phyloP scores from a whole-genome alignment of 2,888 invertebrate species.

The Tipula confusa region DNA sequence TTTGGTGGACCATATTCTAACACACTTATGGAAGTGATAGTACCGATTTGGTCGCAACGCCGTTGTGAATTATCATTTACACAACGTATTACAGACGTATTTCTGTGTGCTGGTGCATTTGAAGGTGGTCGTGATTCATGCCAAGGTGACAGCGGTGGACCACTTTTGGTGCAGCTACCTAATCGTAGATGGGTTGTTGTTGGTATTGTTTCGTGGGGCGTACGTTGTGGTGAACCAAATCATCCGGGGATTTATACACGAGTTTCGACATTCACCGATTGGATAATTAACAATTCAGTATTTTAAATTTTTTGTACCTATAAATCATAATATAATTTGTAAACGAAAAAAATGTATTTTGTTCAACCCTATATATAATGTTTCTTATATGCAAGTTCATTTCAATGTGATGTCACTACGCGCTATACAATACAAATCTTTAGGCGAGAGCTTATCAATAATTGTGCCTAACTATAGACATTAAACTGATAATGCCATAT shows the following conservation, averaged over 20 bases:
- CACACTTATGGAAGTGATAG: slow-evolving; percentile 68
- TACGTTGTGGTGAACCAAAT: slow-evolving; percentile 69
- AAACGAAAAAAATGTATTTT: neutral
- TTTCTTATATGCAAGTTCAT: neutral
- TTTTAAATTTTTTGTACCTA: slow-evolving; percentile 39
- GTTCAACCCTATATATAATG: neutral
- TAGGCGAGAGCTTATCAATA: neutral
- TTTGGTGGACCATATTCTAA: slow-evolving; percentile 67
- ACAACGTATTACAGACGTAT: slow-evolving; percentile 61
- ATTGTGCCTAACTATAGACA: neutral
- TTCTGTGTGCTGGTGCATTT: slow-evolving; percentile 70
- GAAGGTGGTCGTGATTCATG: slow-evolving; percentile 79
- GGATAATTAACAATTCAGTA: slow-evolving; percentile 48
- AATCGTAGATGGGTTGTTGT: slow-evolving; percentile 72
- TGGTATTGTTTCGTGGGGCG: slow-evolving; percentile 83
- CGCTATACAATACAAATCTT: neutral
- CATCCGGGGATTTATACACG: slow-evolving; percentile 77
- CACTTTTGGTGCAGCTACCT: slow-evolving; percentile 66
- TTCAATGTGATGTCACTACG: neutral
- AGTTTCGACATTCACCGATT: slow-evolving; percentile 51
- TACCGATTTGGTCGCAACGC: slow-evolving; percentile 72
- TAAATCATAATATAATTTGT: too few species aligned
- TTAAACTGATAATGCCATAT: neutral
- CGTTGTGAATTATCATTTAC: slow-evolving; percentile 61
- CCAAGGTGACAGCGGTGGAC: slow-evolving; percentile 62